Evolutionary conservation across 2,113 vertebrate genomes (phyloP).

Genomic region (Cygnus buccinator): DNA sequence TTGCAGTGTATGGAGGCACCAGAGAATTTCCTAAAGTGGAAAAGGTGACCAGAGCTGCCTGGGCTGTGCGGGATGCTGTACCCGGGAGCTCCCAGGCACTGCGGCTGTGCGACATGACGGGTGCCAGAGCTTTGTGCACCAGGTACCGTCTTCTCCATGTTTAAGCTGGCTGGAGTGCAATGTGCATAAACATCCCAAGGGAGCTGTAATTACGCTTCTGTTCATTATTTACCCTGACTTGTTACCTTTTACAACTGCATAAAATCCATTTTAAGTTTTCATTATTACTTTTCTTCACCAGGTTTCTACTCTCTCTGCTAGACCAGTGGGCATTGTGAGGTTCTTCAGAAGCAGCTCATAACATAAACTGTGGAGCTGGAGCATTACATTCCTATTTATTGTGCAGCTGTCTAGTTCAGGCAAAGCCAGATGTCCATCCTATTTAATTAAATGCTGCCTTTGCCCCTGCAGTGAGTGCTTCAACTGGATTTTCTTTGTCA

Average conservation of each 20-base stretch:
- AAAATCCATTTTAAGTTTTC: background rate
- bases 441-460: background rate
- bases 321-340: background rate
- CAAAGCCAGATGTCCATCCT: background rate
- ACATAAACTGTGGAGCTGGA: background rate
- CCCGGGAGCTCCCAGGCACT: background rate
- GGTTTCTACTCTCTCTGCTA: background rate
- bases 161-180: background rate
- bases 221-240: background rate
- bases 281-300: background rate
- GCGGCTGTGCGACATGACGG: background rate
- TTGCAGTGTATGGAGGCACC: fast-evolving
- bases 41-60: fast-evolving
- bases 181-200: background rate
- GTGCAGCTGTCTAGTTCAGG: background rate
- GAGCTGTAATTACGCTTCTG: background rate
- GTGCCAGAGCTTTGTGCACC: background rate
- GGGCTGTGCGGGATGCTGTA: background rate
- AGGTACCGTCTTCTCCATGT: background rate
- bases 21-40: fast-evolving
- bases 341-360: background rate
- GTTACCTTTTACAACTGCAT: background rate
- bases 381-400: background rate
- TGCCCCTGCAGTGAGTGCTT: background rate
- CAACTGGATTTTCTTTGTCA: constrained; percentile 16